Conservation (phyloP, 2,113 vertebrate species). For the Lates calcarifer region DNA sequence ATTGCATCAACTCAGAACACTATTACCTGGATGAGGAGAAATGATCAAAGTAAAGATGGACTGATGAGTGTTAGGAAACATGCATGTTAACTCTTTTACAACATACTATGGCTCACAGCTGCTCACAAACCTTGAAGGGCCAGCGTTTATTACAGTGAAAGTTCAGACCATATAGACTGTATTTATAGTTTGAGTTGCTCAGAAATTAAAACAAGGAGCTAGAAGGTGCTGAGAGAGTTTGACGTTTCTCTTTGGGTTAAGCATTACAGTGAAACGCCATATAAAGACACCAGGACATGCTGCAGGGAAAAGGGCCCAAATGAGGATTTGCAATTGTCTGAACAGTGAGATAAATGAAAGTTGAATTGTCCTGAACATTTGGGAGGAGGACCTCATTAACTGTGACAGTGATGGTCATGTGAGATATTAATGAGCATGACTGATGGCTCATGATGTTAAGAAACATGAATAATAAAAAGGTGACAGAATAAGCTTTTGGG, state of each 20-base stretch:
- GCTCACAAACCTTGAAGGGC: neutral
- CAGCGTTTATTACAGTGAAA: neutral
- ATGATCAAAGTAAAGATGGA: neutral
- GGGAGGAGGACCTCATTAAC: neutral
- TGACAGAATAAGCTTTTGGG: neutral
- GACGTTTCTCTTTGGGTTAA: too few species aligned
- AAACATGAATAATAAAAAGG: constrained; percentile 23
- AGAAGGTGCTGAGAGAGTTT: too few species aligned
- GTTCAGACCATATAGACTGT: neutral
- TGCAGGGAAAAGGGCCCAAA: too few species aligned
- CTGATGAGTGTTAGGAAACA: neutral
- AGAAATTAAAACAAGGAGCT: too few species aligned
- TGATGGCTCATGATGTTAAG: neutral
- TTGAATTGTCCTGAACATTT: neutral
- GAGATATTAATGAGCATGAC: neutral
- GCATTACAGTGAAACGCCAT: too few species aligned
- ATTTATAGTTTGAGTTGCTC: too few species aligned
- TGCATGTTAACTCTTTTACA: too few species aligned
- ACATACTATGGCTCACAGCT: too few species aligned
- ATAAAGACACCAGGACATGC: too few species aligned
- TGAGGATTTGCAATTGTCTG: too few species aligned
- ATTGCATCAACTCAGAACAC: neutral
- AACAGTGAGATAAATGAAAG: neutral
- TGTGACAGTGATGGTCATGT: neutral
- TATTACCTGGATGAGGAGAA: neutral